Percentiles rank a stretch among this genome's conserved stretches.
Conservation (phyloP, 2,797 vertebrate genomes). For the Distichodus sexfasciatus region DNA sequence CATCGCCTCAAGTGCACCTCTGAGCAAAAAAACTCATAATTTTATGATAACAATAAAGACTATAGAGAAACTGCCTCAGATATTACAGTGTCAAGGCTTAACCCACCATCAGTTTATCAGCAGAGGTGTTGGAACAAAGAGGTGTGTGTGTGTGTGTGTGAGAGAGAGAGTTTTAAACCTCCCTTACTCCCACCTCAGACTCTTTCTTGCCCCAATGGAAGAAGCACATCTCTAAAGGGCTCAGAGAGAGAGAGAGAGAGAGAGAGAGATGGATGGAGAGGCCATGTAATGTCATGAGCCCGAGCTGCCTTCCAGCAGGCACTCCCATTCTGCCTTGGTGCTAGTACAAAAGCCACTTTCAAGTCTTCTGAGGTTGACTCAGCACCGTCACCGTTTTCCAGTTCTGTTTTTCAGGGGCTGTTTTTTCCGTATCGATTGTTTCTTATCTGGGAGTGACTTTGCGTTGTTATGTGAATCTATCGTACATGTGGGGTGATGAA, state of each 20-base stretch:
- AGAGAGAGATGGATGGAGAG: slow-evolving; percentile 65
- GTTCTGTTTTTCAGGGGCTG: slow-evolving; percentile 17
- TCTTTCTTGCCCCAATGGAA: slow-evolving; percentile 55
- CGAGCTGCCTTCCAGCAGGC: slow-evolving; percentile 1
- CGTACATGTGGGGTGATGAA: no score
- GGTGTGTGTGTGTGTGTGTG: slow-evolving; percentile 22
- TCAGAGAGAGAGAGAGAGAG: slow-evolving; percentile 45
- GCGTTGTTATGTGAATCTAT: slow-evolving; percentile 14
- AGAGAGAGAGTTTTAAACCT: no score
- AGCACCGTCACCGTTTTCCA: no score
- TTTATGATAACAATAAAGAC: no score
- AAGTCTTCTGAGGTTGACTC: no score
- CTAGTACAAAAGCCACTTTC: no score
- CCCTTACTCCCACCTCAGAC: slow-evolving; percentile 37
- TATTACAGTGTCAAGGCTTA: slow-evolving; percentile 66
- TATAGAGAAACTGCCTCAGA: no score
- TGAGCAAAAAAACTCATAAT: no score
- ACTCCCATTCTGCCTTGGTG: no score
- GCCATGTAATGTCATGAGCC: no score
- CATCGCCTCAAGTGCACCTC: no score
- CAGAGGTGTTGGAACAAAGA: slow-evolving; percentile 6
- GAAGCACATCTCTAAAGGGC: slow-evolving; percentile 53
- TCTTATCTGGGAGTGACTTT: not conserved
- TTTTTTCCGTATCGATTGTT: slow-evolving; percentile 1
- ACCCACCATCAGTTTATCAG: slow-evolving; percentile 49